Conservation (phyloP, 2,113 vertebrate species). For the Channa argus region DNA sequence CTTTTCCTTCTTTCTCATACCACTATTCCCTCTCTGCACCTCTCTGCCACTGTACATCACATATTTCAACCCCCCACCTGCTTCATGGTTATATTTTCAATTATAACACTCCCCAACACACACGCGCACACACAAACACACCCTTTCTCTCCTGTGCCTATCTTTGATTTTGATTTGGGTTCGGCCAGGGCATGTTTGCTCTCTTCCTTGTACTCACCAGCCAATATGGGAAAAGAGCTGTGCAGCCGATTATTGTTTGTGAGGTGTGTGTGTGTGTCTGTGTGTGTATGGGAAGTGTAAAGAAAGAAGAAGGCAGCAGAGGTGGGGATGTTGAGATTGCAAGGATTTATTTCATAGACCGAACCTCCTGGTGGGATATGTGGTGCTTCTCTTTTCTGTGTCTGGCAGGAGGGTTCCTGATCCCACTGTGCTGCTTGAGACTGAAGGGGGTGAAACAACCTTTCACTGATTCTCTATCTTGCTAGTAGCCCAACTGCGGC, state of each 20-base stretch:
- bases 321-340: constrained; percentile 18
- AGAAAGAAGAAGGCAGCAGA: constrained; percentile 14
- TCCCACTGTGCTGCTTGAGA: constrained; percentile 39
- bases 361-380: constrained; percentile 51
- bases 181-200: constrained; percentile 67
- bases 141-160: constrained; percentile 22
- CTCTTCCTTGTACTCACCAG: constrained; percentile 41
- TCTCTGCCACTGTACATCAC: constrained; percentile 45
- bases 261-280: constrained; percentile 9
- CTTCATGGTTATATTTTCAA: constrained; percentile 61
- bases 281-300: constrained; percentile 17
- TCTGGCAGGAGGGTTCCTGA: constrained; percentile 46
- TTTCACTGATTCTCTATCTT: constrained; percentile 8
- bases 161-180: constrained; percentile 67
- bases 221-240: constrained; percentile 25
- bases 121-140: constrained; percentile 1
- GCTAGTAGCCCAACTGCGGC: not conserved
- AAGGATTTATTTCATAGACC: constrained; percentile 59
- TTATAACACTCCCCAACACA: constrained; percentile 36
- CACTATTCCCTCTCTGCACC: constrained; percentile 36
- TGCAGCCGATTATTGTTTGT: constrained; percentile 68
- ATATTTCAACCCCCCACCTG: constrained; percentile 53
- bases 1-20: constrained; percentile 31
- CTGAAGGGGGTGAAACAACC: constrained; percentile 15
- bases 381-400: constrained; percentile 26